Percentiles rank a stretch among this genome's conserved stretches.
Evolutionary conservation across 2,888 invertebrate species (phyloP).

Genomic region (Sturmia bella): DNA sequence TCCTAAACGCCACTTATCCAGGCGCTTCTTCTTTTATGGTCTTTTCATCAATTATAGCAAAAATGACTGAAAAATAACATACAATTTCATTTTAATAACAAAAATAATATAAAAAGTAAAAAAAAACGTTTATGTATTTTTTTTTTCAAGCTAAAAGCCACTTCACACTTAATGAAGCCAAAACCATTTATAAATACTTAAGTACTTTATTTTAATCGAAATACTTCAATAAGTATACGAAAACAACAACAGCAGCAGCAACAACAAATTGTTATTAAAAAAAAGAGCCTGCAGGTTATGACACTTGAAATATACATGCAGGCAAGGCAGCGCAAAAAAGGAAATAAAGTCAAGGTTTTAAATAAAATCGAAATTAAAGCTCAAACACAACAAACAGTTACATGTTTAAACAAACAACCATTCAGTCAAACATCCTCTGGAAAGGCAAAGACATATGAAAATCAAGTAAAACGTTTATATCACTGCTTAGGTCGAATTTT

Average conservation of each 20-base stretch:
- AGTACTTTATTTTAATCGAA: constrained; percentile 62
- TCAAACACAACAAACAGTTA: background rate
- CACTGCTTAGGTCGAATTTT: too few species aligned
- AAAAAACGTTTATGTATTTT: background rate
- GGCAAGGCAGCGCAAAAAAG: too few species aligned
- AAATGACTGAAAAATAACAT: background rate
- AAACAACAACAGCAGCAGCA: constrained; percentile 13
- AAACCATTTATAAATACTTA: constrained; percentile 54
- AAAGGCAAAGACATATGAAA: background rate
- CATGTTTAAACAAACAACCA: background rate
- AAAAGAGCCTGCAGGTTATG: constrained; percentile 47
- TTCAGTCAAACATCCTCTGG: constrained; percentile 4
- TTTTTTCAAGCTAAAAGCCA: constrained; percentile 27
- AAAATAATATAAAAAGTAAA: too few species aligned
- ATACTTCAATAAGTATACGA: constrained; percentile 43
- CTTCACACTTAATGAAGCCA: constrained; percentile 60
- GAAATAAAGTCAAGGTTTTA: constrained; percentile 5
- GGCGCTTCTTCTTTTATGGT: too few species aligned
- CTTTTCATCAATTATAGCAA: too few species aligned
- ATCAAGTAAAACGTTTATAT: too few species aligned
- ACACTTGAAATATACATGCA: constrained; percentile 35
- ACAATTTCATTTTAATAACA: background rate
- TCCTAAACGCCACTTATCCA: too few species aligned
- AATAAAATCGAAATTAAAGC: constrained; percentile 1
- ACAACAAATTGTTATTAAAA: background rate